Percentiles rank a stretch among this genome's conserved stretches.
phyloP scores from a whole-genome alignment of 2,888 invertebrate species.

The Acleris emargana region DNA sequence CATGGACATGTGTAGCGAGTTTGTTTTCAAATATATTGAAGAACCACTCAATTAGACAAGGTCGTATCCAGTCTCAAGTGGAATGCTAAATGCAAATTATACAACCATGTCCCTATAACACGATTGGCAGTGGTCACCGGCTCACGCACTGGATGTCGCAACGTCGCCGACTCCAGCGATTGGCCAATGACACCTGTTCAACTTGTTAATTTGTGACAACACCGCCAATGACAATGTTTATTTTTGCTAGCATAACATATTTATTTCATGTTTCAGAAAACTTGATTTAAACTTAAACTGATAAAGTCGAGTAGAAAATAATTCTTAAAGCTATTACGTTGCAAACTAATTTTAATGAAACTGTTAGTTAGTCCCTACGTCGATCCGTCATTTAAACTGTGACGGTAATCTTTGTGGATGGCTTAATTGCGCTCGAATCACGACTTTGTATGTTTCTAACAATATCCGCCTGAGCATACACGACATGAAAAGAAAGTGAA shows the following conservation, averaged over 20 bases:
- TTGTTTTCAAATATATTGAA: neutral
- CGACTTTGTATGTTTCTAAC: conserved; percentile 48
- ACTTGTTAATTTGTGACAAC: conserved; percentile 36
- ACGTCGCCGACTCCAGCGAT: conserved; percentile 43
- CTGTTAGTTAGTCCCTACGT: conserved; percentile 15
- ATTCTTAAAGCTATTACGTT: conserved; percentile 14
- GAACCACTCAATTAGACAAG: conserved; percentile 20
- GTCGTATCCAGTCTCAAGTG: conserved; percentile 1
- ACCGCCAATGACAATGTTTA: conserved; percentile 21
- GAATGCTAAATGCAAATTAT: conserved; percentile 42
- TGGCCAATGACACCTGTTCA: conserved; percentile 39
- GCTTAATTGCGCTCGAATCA: conserved; percentile 56
- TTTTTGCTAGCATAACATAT: conserved; percentile 19
- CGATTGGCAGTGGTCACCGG: conserved; percentile 46
- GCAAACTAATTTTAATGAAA: conserved; percentile 17
- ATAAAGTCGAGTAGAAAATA: neutral
- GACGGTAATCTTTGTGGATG: conserved; percentile 55
- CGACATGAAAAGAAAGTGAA: conserved; percentile 55
- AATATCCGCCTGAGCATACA: conserved; percentile 50
- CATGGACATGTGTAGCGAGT: neutral
- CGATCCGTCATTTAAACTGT: conserved; percentile 43
- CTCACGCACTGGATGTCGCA: conserved; percentile 50
- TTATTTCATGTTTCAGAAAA: conserved; percentile 4
- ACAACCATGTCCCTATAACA: conserved; percentile 54
- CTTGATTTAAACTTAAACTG: too few relatives aligned